Conservation (phyloP, 1,140 invertebrate genomes). For the Drosophila punjabiensis region DNA sequence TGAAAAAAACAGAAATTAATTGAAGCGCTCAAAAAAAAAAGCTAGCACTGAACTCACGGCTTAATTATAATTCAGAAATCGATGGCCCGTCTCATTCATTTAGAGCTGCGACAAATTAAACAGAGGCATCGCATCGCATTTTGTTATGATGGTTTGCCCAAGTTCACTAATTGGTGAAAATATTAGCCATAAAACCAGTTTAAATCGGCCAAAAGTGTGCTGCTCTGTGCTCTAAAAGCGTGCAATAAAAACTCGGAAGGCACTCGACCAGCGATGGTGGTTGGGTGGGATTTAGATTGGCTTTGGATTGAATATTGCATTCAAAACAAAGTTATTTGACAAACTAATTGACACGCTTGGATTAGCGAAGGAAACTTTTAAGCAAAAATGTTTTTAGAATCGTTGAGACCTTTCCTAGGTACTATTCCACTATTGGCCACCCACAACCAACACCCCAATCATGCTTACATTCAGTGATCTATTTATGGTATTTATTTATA, state of each 20-base stretch:
- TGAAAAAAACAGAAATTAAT: slow-evolving; percentile 31
- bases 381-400: slow-evolving; percentile 1
- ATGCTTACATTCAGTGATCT: neutral
- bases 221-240: slow-evolving; percentile 25
- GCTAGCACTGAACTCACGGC: slow-evolving; percentile 34
- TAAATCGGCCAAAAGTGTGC: slow-evolving; percentile 35
- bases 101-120: slow-evolving; percentile 30
- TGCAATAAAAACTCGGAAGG: slow-evolving; percentile 27
- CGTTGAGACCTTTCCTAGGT: neutral
- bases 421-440: slow-evolving; percentile 11
- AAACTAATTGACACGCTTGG: slow-evolving; percentile 26
- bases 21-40: slow-evolving; percentile 22
- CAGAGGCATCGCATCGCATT: slow-evolving; percentile 15
- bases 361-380: slow-evolving; percentile 48
- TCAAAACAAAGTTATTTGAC: slow-evolving; percentile 33
- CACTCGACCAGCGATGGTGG: neutral
- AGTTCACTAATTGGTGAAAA: slow-evolving; percentile 48
- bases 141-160: slow-evolving; percentile 16
- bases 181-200: slow-evolving; percentile 44
- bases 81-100: slow-evolving; percentile 35
- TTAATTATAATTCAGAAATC: slow-evolving; percentile 51
- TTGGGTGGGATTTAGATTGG: neutral
- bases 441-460: neutral
- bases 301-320: slow-evolving; percentile 11
- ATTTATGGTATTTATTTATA: slow-evolving; percentile 5